Percentiles rank a stretch among this genome's conserved stretches.
These are phyloP conservation scores for Channa striata DNA, from an alignment of 2,797 vertebrate genomes.

Conservation along the genomic window DNA sequence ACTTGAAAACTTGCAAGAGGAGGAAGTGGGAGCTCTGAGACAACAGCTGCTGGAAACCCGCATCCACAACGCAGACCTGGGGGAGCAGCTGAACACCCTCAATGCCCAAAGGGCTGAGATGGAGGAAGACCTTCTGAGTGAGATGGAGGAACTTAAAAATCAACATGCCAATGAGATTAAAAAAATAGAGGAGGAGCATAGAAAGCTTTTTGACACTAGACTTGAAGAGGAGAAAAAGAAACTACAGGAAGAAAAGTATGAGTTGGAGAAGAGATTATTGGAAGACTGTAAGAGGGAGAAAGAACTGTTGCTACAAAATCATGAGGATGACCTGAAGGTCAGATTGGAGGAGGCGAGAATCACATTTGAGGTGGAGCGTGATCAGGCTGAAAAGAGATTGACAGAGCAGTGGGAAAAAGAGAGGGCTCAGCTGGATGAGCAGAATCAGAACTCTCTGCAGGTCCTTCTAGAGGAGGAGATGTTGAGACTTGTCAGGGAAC, in stretches of 20 bases:
- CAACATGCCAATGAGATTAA: conserved; percentile 58
- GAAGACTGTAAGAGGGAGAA: conserved; percentile 70
- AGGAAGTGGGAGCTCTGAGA: conserved; percentile 71
- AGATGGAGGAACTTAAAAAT: conserved; percentile 68
- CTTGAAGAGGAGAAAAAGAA: conserved; percentile 68
- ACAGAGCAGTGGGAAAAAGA: conserved; percentile 77
- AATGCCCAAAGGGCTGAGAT: conserved; percentile 46
- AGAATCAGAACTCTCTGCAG: conserved; percentile 73
- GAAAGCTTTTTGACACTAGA: conserved; percentile 45
- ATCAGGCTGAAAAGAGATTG: conserved; percentile 58
- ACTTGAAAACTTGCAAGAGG: conserved; percentile 71
- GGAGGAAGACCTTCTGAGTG: conserved; percentile 26
- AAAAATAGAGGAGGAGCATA: conserved; percentile 62
- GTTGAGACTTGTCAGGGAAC: conserved; percentile 72
- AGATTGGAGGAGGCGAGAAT: conserved; percentile 69
- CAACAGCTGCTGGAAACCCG: conserved; percentile 72
- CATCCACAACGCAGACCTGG: conserved; percentile 56
- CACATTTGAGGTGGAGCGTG: conserved; percentile 62
- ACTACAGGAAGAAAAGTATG: conserved; percentile 56
- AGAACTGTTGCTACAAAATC: conserved; percentile 52
- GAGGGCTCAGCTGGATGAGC: conserved; percentile 73
- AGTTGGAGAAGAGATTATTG: conserved; percentile 58
- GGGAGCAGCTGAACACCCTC: conserved; percentile 75
- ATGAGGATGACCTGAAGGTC: conserved; percentile 60
- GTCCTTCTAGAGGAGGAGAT: conserved; percentile 79